Evolutionary conservation across 1,140 invertebrate genomes (phyloP), one percentile per base, ranked within the genome.

Genomic region (Aradophagus sp.): DNA sequence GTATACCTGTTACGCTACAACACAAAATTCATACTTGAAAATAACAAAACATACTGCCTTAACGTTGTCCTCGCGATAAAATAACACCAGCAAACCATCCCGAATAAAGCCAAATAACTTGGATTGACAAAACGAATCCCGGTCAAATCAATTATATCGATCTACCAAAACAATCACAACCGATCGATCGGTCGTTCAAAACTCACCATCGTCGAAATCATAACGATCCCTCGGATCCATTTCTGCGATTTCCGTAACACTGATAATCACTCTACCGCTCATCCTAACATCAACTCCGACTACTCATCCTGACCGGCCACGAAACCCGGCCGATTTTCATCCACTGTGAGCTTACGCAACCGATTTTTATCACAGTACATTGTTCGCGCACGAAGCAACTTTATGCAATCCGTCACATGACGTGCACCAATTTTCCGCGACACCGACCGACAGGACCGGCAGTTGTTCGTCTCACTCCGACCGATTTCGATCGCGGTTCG

Each of bases 171-270:
- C n/a, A n/a, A n/a, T n/a, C n/a, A n/a, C n/a, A n/a, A n/a, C n/a
- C 20, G 20, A 23, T 23, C 8, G 20, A 23, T 23, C 20, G 20
- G 20, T 23, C 20, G 20, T 35, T 42, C 12, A 2, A 16, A 10
- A 63, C 73, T 74, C 61, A 74, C 84, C 68, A 80, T 80, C 76
- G 13, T 82, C 78, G 27, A 84, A 74, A 41, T 82, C 73, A 61
- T 85, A 85, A 27, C 72, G 79, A 74, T 84, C 77, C 66, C 81
- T 84, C 4, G 80, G 73, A 59, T 81, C 80, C 82, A 84, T 84
- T 50, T 78, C 76, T 5, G 74, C 65, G 32, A 81, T 61, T 61
- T 84, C 77, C 31, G 80, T 83, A 35, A 79, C 77, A 71, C 74
- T 79, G 14, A 76, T 73, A 20, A 79, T 70, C 31, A 79, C 71